Evolutionary conservation across 2,888 invertebrate species (phyloP).

Genomic region (Mythimna pallens): DNA sequence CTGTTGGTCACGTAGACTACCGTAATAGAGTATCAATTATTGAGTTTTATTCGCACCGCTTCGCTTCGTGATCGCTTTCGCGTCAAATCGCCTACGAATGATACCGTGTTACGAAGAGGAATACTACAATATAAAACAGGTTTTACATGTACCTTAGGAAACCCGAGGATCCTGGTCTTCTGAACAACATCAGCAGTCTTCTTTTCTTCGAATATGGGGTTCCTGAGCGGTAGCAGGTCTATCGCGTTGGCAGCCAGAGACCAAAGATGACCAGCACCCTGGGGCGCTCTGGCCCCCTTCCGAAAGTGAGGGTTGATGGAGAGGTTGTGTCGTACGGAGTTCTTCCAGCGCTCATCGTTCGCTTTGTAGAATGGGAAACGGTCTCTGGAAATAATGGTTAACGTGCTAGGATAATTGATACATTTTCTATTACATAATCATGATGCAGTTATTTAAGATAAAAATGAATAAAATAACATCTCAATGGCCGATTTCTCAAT

Average conservation of each 20-base stretch:
- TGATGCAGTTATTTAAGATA: too few relatives aligned
- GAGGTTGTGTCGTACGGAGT: conserved; percentile 97
- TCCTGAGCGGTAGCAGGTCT: conserved; percentile 83
- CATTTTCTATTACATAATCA: neutral
- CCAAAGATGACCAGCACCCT: conserved; percentile 97
- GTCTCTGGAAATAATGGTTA: conserved; percentile 90
- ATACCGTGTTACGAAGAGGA: too few relatives aligned
- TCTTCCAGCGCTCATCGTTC: conserved; percentile 98
- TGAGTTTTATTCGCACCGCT: too few relatives aligned
- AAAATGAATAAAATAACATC: too few relatives aligned
- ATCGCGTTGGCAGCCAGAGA: conserved; percentile 93
- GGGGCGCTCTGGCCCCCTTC: conserved; percentile 96
- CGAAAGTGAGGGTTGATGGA: conserved; percentile 97
- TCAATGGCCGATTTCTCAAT: too few relatives aligned
- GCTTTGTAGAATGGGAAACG: conserved; percentile 97
- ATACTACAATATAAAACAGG: too few relatives aligned
- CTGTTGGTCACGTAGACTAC: too few relatives aligned
- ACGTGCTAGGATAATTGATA: neutral
- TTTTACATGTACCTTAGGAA: conserved; percentile 80
- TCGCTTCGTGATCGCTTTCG: too few relatives aligned
- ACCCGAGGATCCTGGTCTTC: conserved; percentile 76
- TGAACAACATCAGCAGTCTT: conserved; percentile 67
- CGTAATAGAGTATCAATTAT: too few relatives aligned
- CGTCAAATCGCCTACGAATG: too few relatives aligned
- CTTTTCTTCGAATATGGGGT: conserved; percentile 73